These are phyloP conservation scores for Falco punctatus DNA, from an alignment of 2,113 vertebrate genomes.

Conservation along the genomic window DNA sequence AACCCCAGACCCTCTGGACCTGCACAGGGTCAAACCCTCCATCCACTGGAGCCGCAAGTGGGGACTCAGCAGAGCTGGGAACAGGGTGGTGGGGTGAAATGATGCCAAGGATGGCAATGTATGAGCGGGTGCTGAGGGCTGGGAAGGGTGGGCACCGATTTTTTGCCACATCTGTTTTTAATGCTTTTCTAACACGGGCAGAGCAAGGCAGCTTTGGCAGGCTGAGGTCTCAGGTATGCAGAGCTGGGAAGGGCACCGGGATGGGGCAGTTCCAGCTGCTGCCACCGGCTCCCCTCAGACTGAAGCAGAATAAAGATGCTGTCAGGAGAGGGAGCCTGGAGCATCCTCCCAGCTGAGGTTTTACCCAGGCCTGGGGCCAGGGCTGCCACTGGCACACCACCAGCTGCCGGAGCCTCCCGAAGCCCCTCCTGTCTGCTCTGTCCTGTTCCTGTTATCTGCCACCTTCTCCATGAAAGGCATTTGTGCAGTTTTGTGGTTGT, in stretches of 20 bases:
- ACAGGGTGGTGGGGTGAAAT: neutral
- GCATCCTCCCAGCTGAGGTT: neutral
- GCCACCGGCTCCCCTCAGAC: neutral
- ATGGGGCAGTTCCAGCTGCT: neutral
- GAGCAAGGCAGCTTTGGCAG: neutral
- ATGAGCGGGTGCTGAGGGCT: neutral
- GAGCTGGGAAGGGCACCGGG: too few relatives aligned
- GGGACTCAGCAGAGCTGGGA: neutral
- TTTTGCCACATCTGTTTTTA: neutral
- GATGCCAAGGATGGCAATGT: neutral
- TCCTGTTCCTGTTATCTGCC: neutral
- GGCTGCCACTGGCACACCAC: neutral
- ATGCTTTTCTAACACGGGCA: neutral
- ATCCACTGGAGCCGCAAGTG: accelerated
- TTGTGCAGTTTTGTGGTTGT: neutral
- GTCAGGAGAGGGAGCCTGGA: neutral
- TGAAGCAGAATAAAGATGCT: neutral
- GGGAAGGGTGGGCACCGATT: neutral
- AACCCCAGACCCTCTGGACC: neutral
- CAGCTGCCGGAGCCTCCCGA: neutral
- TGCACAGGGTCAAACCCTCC: neutral
- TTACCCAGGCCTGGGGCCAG: neutral
- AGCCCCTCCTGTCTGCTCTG: neutral
- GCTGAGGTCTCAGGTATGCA: neutral
- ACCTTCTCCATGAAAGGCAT: neutral